Conservation (phyloP, 2,888 invertebrate species). For the Hedya salicella region DNA sequence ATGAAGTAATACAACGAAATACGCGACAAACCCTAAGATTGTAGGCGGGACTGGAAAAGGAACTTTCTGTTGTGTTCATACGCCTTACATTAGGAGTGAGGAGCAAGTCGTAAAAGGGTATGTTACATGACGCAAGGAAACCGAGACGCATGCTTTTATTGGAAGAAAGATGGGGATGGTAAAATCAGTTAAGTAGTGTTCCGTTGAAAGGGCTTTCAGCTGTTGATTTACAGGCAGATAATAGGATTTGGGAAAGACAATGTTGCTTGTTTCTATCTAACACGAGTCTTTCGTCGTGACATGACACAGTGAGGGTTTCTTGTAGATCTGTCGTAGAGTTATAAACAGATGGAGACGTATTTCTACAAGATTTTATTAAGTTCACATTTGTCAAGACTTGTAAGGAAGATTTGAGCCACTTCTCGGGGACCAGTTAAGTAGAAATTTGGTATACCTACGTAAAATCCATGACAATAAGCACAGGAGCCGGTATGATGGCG, state of each 20-base stretch:
- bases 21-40: slow-evolving; percentile 29
- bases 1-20: slow-evolving; percentile 42
- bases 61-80: background rate
- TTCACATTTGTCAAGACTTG: too few relatives aligned
- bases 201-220: slow-evolving; percentile 35
- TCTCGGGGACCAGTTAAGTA: too few relatives aligned
- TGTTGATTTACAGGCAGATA: slow-evolving; percentile 39
- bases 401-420: too few relatives aligned
- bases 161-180: slow-evolving; percentile 39
- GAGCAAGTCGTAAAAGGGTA: slow-evolving; percentile 21
- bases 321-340: background rate
- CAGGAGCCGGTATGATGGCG: too few relatives aligned
- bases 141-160: slow-evolving; percentile 42
- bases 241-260: slow-evolving; percentile 25
- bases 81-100: background rate
- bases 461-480: too few relatives aligned
- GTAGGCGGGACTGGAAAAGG: slow-evolving; percentile 1
- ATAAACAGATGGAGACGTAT: background rate
- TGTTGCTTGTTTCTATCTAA: slow-evolving; percentile 18
- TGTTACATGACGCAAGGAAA: slow-evolving; percentile 32
- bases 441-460: too few relatives aligned
- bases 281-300: slow-evolving; percentile 2
- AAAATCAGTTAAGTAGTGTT: slow-evolving; percentile 42
- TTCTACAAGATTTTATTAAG: too few relatives aligned
- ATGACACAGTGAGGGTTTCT: background rate